Conservation (phyloP, 2,113 vertebrate species). For the Poeciliopsis occidentalis region DNA sequence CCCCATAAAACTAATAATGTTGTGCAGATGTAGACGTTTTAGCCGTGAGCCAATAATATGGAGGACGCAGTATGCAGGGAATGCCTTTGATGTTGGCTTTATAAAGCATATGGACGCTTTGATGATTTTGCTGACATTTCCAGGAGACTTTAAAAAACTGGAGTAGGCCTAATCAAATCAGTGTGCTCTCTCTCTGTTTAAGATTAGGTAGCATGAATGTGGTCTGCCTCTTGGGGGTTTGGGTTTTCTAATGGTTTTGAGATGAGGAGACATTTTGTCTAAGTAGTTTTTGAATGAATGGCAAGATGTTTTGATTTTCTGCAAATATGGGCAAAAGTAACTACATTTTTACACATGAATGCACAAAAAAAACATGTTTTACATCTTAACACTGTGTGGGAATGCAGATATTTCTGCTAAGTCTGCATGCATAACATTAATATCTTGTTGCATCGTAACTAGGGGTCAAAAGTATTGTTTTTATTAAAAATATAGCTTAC, state of each 20-base stretch:
- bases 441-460: not conserved
- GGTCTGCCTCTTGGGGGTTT: constrained; percentile 9
- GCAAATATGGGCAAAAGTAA: not conserved
- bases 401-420: not conserved
- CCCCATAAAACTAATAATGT: constrained; percentile 68
- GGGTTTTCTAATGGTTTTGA: constrained; percentile 14
- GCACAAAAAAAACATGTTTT: not conserved
- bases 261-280: constrained; percentile 29
- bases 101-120: constrained; percentile 62
- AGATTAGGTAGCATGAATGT: constrained; percentile 37
- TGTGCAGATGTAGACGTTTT: constrained; percentile 68
- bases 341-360: not conserved
- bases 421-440: not conserved
- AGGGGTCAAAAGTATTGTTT: not conserved
- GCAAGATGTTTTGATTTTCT: constrained; percentile 1
- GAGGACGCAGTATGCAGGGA: constrained; percentile 65
- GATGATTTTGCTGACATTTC: constrained; percentile 76
- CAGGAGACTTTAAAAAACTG: constrained; percentile 67
- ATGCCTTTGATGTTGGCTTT: constrained; percentile 78
- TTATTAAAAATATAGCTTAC: not conserved
- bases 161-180: constrained; percentile 64
- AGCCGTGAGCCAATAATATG: constrained; percentile 55
- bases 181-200: constrained; percentile 20
- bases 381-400: not conserved
- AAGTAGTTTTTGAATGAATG: constrained; percentile 30